Percentiles rank a stretch among this genome's conserved stretches.
phyloP scores from a whole-genome alignment of 30 jellyfish, hydroid and myxozoan species.

The Aurelia sp. region DNA sequence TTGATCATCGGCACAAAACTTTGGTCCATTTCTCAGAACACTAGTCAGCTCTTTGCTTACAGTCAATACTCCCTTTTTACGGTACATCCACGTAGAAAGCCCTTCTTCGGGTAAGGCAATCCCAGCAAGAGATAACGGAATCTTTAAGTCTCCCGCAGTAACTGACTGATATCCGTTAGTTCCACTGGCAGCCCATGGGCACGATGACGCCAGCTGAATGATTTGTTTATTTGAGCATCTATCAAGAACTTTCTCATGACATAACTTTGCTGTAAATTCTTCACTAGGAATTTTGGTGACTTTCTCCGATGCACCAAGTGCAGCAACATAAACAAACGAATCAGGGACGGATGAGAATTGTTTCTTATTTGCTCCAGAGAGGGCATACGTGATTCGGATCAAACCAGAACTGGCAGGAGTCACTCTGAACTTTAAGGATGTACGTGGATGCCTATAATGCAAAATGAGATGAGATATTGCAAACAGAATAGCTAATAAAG shows the following conservation, averaged over 20 bases:
- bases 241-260: slow-evolving; percentile 43
- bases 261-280: slow-evolving; percentile 20
- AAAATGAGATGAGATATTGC: no score
- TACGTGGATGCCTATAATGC: slow-evolving; percentile 30
- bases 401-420: slow-evolving; percentile 56
- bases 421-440: slow-evolving; percentile 44
- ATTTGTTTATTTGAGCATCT: slow-evolving; percentile 29
- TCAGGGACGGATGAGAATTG: slow-evolving; percentile 39
- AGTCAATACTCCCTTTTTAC: slow-evolving; percentile 55
- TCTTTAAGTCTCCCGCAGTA: slow-evolving; percentile 2
- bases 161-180: slow-evolving; percentile 71
- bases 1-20: slow-evolving; percentile 12
- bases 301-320: slow-evolving; percentile 42
- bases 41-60: slow-evolving; percentile 47
- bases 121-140: slow-evolving; percentile 78
- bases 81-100: slow-evolving; percentile 37
- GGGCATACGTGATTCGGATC: slow-evolving; percentile 35
- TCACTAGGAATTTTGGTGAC: slow-evolving; percentile 33
- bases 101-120: slow-evolving; percentile 50
- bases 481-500: no score
- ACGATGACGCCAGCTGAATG: slow-evolving; percentile 56
- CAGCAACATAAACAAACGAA: slow-evolving; percentile 46
- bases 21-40: slow-evolving; percentile 25
- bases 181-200: slow-evolving; percentile 70
- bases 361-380: slow-evolving; percentile 51